Evolutionary conservation across 2,888 invertebrate species (phyloP).

Genomic region (Nasonia oneida): DNA sequence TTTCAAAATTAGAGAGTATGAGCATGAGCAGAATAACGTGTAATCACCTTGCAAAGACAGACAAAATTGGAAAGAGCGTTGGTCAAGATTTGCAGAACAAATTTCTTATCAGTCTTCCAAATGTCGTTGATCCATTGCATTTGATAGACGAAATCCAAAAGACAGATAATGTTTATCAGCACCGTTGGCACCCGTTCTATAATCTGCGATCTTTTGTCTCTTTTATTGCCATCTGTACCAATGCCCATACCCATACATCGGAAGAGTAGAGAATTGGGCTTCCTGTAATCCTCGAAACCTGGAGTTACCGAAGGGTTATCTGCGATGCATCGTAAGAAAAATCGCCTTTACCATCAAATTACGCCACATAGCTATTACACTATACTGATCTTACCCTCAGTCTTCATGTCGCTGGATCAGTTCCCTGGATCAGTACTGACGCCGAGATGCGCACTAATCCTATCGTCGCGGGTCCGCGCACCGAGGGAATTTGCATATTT

Average conservation of each 20-base stretch:
- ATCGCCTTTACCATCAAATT: background rate
- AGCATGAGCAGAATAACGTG: background rate
- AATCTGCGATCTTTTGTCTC: slow-evolving; percentile 8
- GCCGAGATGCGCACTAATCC: slow-evolving; percentile 6
- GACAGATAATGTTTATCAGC: background rate
- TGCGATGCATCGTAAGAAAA: background rate
- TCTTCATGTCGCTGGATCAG: background rate
- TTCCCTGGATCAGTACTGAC: background rate
- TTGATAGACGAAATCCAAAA: slow-evolving; percentile 11
- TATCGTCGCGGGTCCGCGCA: background rate
- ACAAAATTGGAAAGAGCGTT: slow-evolving; percentile 14
- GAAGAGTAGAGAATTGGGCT: slow-evolving; percentile 2
- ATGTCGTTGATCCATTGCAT: slow-evolving; percentile 20
- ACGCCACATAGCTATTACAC: background rate
- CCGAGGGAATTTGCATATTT: slow-evolving; percentile 12
- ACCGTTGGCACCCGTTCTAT: slow-evolving; percentile 11
- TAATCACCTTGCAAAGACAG: slow-evolving; percentile 31
- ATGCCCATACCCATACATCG: slow-evolving; percentile 2
- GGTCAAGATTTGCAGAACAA: slow-evolving; percentile 20
- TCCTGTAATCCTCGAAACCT: background rate
- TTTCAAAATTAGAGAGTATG: too few relatives aligned
- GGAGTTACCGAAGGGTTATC: background rate
- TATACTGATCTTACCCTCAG: background rate
- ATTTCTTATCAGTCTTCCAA: slow-evolving; percentile 28
- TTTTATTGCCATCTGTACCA: background rate